Base-by-base conservation (phyloP, 2,888 invertebrate genomes). In the Agrochola lota region DNA sequence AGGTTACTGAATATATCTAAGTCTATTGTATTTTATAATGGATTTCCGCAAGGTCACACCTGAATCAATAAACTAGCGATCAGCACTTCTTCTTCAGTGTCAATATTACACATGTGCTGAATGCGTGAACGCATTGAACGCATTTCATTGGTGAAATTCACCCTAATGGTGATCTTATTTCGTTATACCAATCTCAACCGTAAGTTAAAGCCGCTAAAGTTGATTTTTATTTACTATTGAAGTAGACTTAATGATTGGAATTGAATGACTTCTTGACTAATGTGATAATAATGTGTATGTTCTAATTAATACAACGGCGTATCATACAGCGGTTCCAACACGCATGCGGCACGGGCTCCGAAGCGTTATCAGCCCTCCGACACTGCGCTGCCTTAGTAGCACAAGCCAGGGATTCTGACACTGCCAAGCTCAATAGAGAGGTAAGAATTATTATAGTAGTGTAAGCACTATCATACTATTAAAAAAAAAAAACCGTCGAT, bases 331-430 rank as follows among this genome's bases (percentile, higher is more conserved):
- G 97, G 62, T 96, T 97, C 90, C 97, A 97, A 81, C 97, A 97
- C 91, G 97, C 97, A 17, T 95, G 97, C 66, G 97, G 97, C 35
- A 96, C 97, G 23, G 97, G 98, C 0, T 94, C 95, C 2, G 97
- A 97, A 74, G 97, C 97, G 93, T 93, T 97, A 76, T 87, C 95
- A 5, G 96, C 97, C 40, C 92, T 98, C 70, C 94, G 95, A 1
- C 98, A 98, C 91, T 97, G 97, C 91, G 96, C 97, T n/a, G 97
- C 97, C 5, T 92, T 98, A 2, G 97, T 98, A 60, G 95, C 97
- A 30, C 98, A 98, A 87, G 97, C 98, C 60, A 95, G 97, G 78
- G 97, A 98, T 94, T 97, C 97, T 4, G 95, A 97, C 90, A 90
- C 88, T 0, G 95, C 95, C 0, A 84, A 93, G 5, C 93, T 97